A percentile compares a stretch with the other conserved stretches of the same genome.
Conservation (phyloP, 1,140 invertebrate species). For the Papilio machaon region DNA sequence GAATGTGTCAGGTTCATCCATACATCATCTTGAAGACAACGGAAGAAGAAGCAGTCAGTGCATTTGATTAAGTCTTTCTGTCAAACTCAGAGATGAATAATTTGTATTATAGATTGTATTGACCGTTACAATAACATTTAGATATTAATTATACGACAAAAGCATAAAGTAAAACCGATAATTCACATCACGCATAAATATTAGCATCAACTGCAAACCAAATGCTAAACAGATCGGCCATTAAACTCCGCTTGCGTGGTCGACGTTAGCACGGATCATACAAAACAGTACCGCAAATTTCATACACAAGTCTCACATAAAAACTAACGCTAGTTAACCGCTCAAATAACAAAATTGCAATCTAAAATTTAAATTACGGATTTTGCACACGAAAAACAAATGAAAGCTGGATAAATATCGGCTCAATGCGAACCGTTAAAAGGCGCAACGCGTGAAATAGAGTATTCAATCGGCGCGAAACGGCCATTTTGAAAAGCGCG, state of each 20-base stretch:
- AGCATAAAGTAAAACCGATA: neutral
- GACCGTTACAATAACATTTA: neutral
- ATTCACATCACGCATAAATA: neutral
- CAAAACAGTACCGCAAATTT: neutral
- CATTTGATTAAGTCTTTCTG: too few species aligned
- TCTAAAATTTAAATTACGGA: constrained; percentile 34
- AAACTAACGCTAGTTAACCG: neutral
- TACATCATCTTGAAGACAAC: too few species aligned
- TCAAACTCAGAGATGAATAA: neutral
- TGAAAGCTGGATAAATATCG: constrained; percentile 26
- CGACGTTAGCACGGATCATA: neutral
- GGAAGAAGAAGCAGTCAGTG: too few species aligned
- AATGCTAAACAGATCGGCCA: neutral
- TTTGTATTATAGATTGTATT: neutral
- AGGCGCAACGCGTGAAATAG: constrained; percentile 37
- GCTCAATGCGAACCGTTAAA: constrained; percentile 35
- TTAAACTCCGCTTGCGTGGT: constrained; percentile 5
- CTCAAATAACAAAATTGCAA: constrained; percentile 21
- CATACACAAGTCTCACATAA: neutral
- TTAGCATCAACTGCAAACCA: neutral
- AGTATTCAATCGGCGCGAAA: constrained; percentile 31
- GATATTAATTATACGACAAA: neutral
- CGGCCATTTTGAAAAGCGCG: constrained; percentile 47
- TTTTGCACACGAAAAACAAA: constrained; percentile 30
- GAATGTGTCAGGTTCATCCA: too few species aligned